phyloP scores from a whole-genome alignment of 2,113 vertebrate species.

The Setophaga petechia region DNA sequence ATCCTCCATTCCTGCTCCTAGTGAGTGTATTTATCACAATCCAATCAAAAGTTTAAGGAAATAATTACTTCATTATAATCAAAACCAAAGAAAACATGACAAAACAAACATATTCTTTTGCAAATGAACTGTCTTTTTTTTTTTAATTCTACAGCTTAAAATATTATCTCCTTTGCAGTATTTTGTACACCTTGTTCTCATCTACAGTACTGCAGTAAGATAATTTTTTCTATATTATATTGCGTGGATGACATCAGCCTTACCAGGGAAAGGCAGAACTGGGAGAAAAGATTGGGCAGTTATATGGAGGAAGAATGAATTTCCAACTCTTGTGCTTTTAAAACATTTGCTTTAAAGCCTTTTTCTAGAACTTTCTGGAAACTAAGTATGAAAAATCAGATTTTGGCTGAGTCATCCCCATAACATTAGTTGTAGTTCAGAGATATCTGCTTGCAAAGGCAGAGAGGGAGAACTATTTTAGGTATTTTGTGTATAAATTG shows the following conservation, averaged over 20 bases:
- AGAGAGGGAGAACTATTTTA: not conserved
- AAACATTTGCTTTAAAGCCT: not conserved
- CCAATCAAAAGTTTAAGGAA: not conserved
- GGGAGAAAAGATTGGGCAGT: not conserved
- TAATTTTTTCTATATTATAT: not conserved
- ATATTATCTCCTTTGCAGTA: not conserved
- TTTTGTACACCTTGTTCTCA: not conserved
- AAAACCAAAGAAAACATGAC: not conserved
- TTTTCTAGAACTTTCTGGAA: not conserved
- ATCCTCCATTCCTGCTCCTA: not conserved
- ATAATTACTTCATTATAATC: not conserved
- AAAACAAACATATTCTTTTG: not conserved
- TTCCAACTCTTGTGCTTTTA: not conserved
- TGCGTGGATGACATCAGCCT: not conserved
- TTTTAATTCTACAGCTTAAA: not conserved
- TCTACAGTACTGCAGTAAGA: not conserved
- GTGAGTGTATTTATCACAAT: not conserved
- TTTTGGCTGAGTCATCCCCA: not conserved
- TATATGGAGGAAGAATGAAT: not conserved
- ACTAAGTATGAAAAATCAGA: not conserved
- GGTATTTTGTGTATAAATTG: not conserved
- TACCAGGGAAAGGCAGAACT: not conserved
- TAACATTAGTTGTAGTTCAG: not conserved
- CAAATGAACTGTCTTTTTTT: not conserved
- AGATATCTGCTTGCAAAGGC: not conserved